phyloP scores from a whole-genome alignment of 2,113 vertebrate species.

The Pyxicephalus adspersus region DNA sequence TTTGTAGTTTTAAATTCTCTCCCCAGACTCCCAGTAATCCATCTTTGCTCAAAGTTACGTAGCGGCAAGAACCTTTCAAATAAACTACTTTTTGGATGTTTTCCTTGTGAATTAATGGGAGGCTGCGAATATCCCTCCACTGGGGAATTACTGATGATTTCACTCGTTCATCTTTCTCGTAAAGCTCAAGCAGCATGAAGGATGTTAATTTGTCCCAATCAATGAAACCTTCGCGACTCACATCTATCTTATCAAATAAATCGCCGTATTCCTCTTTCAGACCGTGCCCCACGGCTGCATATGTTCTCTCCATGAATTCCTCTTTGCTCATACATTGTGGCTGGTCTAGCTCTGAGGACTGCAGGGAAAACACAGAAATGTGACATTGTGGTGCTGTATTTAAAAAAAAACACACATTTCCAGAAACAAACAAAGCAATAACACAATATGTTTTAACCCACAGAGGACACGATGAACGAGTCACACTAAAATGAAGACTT shows the following conservation, averaged over 20 bases:
- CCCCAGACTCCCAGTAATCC: conserved; percentile 76
- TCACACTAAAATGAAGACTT: too few relatives aligned
- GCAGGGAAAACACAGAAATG: background rate
- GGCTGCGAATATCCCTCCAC: conserved; percentile 73
- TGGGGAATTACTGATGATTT: conserved; percentile 63
- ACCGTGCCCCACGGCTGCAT: conserved; percentile 65
- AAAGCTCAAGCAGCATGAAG: conserved; percentile 77
- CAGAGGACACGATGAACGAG: too few relatives aligned
- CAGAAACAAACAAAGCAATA: too few relatives aligned
- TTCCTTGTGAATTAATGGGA: conserved; percentile 77
- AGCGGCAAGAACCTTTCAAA: conserved; percentile 73
- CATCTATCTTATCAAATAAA: conserved; percentile 79
- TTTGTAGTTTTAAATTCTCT: conserved; percentile 74
- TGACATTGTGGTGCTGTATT: background rate
- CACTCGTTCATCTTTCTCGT: conserved; percentile 74
- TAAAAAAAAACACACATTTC: too few relatives aligned
- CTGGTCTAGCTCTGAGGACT: conserved; percentile 61
- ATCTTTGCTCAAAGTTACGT: conserved; percentile 79
- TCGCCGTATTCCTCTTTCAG: conserved; percentile 76
- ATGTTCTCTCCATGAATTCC: conserved; percentile 72
- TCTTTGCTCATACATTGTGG: conserved; percentile 67
- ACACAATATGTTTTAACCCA: too few relatives aligned
- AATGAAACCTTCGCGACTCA: conserved; percentile 71
- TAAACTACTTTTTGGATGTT: conserved; percentile 76
- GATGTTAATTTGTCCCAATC: conserved; percentile 78